Percentiles rank a stretch among this genome's conserved stretches.
phyloP scores from a whole-genome alignment of 2,888 invertebrate genomes.

The Sipha maydis region DNA sequence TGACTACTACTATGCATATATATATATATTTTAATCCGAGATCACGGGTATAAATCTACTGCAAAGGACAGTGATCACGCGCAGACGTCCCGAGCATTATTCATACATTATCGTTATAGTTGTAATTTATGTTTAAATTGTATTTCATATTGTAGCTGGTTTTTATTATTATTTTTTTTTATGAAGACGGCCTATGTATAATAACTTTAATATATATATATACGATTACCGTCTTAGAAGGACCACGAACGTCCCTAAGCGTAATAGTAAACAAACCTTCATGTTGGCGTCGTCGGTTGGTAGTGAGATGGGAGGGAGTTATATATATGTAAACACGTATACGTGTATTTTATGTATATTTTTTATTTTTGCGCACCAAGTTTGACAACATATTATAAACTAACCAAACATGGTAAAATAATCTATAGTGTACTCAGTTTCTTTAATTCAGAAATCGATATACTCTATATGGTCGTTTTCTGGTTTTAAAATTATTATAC shows the following conservation, averaged over 20 bases:
- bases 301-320: neutral
- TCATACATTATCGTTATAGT: neutral
- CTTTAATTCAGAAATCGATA: no score
- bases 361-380: neutral
- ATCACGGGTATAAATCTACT: slow-evolving; percentile 43
- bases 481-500: no score
- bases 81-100: slow-evolving; percentile 31
- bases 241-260: neutral
- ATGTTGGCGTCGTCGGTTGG: neutral
- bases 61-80: slow-evolving; percentile 60
- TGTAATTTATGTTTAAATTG: slow-evolving; percentile 52
- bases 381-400: no score
- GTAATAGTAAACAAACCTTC: no score
- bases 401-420: no score
- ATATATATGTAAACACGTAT: neutral
- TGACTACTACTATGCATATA: no score
- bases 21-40: slow-evolving; percentile 1
- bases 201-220: neutral
- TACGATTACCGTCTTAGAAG: neutral
- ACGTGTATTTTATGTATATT: neutral
- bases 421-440: no score
- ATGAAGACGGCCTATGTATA: neutral
- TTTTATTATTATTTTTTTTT: neutral
- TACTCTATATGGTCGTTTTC: no score
- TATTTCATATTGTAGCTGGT: slow-evolving; percentile 4